phyloP scores from a whole-genome alignment of 2,797 vertebrate genomes.

The Martes flavigula region DNA sequence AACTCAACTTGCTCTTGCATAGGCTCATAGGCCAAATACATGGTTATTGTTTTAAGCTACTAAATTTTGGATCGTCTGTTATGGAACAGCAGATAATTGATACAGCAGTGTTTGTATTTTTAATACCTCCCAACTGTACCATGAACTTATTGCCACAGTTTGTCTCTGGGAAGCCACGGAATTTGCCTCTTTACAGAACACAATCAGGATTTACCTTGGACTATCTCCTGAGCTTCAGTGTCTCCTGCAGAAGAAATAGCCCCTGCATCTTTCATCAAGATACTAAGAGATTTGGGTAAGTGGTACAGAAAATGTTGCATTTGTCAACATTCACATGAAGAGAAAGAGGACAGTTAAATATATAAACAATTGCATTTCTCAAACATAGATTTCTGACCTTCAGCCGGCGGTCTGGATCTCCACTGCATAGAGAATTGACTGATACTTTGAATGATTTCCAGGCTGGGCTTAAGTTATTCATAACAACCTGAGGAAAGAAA shows the following conservation, averaged over 20 bases:
- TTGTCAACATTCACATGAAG: not conserved
- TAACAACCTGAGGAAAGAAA: constrained; percentile 91
- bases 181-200: not conserved
- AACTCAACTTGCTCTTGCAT: not conserved
- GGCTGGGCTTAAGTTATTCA: constrained; percentile 99
- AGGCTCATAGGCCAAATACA: constrained; percentile 1
- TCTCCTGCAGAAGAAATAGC: not conserved
- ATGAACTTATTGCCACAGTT: constrained; percentile 31
- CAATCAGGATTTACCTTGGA: constrained; percentile 8
- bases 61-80: not conserved
- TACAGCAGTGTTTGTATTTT: not conserved
- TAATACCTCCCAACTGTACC: not conserved
- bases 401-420: constrained; percentile 95
- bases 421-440: constrained; percentile 97
- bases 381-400: constrained; percentile 89
- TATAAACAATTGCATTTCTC: constrained; percentile 6
- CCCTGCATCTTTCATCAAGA: not conserved
- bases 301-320: not conserved
- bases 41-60: not conserved
- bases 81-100: not conserved
- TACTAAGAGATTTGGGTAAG: not conserved
- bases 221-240: not conserved
- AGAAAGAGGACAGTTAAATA: not conserved
- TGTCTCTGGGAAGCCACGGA: not conserved
- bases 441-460: constrained; percentile 99